A percentile compares a stretch with the other conserved stretches of the same genome.
These are phyloP conservation scores for Oncopodura yosiiana DNA, from an alignment of 1,140 invertebrate species.

Conservation along the genomic window DNA sequence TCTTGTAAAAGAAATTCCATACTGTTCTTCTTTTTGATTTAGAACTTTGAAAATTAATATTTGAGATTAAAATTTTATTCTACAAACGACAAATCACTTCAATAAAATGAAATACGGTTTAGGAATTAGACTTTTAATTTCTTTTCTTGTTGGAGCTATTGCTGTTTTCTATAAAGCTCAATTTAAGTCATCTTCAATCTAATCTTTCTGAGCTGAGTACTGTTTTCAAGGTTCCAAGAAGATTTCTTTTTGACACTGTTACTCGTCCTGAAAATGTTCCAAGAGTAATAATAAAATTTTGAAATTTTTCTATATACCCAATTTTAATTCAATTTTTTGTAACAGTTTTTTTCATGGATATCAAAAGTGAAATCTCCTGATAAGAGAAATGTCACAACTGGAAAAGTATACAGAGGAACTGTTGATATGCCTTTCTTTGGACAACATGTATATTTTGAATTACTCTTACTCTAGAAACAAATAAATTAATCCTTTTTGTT, in stretches of 20 bases:
- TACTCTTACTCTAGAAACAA: too few relatives aligned
- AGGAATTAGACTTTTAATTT: conserved; percentile 28
- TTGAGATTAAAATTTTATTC: conserved; percentile 5
- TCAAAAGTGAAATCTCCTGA: conserved; percentile 16
- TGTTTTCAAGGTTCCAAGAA: conserved; percentile 21
- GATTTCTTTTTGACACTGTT: conserved; percentile 28
- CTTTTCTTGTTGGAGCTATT: conserved; percentile 28
- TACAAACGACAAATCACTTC: background rate
- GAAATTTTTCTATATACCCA: background rate
- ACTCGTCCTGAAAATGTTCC: conserved; percentile 28
- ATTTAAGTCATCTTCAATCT: conserved; percentile 8
- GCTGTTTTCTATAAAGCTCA: conserved; percentile 27
- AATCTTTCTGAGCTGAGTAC: conserved; percentile 25
- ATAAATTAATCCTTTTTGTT: too few relatives aligned
- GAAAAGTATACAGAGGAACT: conserved; percentile 25
- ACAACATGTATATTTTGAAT: too few relatives aligned
- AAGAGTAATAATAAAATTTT: conserved; percentile 16
- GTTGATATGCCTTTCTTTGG: conserved; percentile 31
- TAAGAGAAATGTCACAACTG: conserved; percentile 23
- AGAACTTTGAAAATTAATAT: too few relatives aligned
- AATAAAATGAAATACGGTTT: conserved; percentile 31
- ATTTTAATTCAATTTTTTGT: background rate
- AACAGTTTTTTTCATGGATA: conserved; percentile 32
- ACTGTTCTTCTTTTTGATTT: too few relatives aligned
- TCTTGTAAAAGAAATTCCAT: too few relatives aligned